These are phyloP conservation scores for Chaetophractus vellerosus DNA, from an alignment of 2,797 vertebrate species.

Conservation along the genomic window DNA sequence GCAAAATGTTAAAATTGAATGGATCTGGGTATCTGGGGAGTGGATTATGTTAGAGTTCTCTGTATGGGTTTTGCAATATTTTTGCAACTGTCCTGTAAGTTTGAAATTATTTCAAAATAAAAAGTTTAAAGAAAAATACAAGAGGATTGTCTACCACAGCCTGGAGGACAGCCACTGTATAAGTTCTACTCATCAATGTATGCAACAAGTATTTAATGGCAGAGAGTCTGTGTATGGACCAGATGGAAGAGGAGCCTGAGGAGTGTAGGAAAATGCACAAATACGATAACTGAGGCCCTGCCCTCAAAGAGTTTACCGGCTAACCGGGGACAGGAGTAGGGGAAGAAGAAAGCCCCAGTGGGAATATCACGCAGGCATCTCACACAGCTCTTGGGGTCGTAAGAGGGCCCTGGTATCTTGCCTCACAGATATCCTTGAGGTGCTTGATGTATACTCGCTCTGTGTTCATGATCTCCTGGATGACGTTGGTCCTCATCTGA, in stretches of 20 bases:
- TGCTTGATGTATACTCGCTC: slow-evolving; percentile 99
- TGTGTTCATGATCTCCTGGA: slow-evolving; percentile 98
- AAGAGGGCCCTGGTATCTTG: slow-evolving; percentile 78
- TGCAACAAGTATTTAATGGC: fast-evolving
- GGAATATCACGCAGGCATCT: fast-evolving
- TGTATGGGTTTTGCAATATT: too few relatives aligned
- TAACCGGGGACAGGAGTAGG: not conserved
- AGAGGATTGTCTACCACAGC: too few relatives aligned
- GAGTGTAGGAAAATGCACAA: too few relatives aligned
- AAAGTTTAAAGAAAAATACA: too few relatives aligned
- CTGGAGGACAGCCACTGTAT: not conserved
- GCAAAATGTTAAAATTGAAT: too few relatives aligned
- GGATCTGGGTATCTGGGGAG: too few relatives aligned
- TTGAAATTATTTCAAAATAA: too few relatives aligned
- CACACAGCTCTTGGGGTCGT: not conserved
- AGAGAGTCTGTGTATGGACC: not conserved
- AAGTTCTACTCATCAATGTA: too few relatives aligned
- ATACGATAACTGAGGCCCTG: not conserved
- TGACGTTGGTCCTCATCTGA: slow-evolving; percentile 99
- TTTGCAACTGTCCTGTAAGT: too few relatives aligned
- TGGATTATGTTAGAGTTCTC: too few relatives aligned
- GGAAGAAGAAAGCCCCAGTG: not conserved
- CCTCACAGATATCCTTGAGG: slow-evolving; percentile 98
- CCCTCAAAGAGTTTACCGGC: not conserved
- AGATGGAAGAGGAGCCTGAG: not conserved